A percentile compares a stretch with the other conserved stretches of the same genome.
These are phyloP conservation scores for Plotosus lineatus DNA, from an alignment of 2,113 vertebrate genomes.

Conservation along the genomic window DNA sequence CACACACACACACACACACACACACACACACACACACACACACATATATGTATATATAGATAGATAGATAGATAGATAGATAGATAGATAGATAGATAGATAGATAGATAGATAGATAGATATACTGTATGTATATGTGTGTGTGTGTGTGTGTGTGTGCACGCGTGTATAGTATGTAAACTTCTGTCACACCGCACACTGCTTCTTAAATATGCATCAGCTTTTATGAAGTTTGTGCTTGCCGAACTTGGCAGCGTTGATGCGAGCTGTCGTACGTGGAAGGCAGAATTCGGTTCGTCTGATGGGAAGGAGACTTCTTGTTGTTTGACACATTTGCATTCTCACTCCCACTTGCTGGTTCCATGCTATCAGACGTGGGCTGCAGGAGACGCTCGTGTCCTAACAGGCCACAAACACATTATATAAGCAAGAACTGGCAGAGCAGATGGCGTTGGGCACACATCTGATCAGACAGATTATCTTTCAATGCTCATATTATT, in stretches of 20 bases:
- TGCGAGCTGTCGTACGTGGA: neutral
- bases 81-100: no score
- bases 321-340: constrained; percentile 40
- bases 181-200: neutral
- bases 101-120: no score
- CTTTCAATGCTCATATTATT: constrained; percentile 41
- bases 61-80: no score
- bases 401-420: constrained; percentile 49
- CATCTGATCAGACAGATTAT: constrained; percentile 55
- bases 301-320: constrained; percentile 25
- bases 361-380: constrained; percentile 37
- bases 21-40: no score
- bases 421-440: constrained; percentile 45
- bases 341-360: constrained; percentile 35
- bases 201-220: neutral
- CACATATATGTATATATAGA: no score
- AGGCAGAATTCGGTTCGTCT: neutral
- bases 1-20: no score
- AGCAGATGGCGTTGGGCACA: constrained; percentile 51
- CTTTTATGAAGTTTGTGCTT: neutral
- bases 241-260: constrained; percentile 1
- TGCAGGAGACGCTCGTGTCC: constrained; percentile 20
- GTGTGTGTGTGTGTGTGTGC: no score
- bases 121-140: no score
- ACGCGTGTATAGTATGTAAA: no score